phyloP scores from a whole-genome alignment of 2,113 vertebrate genomes.

The Sclerurus mexicanus region DNA sequence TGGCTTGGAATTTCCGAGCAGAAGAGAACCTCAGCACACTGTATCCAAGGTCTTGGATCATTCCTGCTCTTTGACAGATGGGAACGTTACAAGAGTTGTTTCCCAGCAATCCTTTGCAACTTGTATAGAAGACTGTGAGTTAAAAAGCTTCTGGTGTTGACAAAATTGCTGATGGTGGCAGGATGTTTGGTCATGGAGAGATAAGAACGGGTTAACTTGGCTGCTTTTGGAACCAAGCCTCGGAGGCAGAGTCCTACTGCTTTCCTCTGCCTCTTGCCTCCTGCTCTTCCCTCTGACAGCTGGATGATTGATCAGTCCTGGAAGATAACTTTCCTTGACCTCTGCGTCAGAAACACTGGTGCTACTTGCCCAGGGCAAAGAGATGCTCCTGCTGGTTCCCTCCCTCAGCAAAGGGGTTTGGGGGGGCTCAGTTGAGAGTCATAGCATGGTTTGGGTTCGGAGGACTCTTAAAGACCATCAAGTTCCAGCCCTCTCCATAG shows the following conservation, averaged over 20 bases:
- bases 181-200: background rate
- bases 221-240: slow-evolving; percentile 24
- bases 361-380: slow-evolving; percentile 27
- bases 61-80: background rate
- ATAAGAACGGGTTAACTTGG: slow-evolving; percentile 25
- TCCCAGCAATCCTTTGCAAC: background rate
- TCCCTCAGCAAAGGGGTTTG: background rate
- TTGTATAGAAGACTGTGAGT: background rate
- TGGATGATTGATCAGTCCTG: slow-evolving; percentile 34
- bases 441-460: background rate
- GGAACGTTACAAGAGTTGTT: background rate
- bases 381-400: background rate
- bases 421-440: background rate
- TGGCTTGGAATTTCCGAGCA: background rate
- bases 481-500: background rate
- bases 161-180: background rate
- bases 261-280: slow-evolving; percentile 4
- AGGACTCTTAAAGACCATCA: background rate
- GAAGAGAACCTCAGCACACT: background rate
- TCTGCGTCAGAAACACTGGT: background rate
- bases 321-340: slow-evolving; percentile 50
- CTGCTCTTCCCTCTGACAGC: background rate
- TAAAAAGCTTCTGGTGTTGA: background rate
- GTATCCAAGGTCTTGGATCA: background rate
- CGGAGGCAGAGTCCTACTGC: background rate